Evolutionary conservation across 2,113 vertebrate species (phyloP).

Genomic region (Reinhardtius hippoglossoides): DNA sequence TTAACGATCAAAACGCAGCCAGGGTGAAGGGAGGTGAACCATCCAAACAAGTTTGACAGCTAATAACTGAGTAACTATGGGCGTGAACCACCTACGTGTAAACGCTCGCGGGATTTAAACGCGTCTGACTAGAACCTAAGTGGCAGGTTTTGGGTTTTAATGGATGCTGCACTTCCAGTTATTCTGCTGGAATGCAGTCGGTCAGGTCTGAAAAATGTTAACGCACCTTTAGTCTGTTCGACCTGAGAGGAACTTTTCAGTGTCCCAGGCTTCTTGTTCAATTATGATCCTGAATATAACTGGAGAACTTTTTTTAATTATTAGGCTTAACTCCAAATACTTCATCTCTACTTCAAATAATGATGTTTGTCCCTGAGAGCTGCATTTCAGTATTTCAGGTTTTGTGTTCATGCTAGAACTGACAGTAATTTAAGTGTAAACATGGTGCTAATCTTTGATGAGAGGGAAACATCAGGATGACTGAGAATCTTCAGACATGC

Average conservation of each 20-base stretch:
- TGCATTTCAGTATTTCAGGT: too few species aligned
- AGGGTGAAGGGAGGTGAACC: neutral
- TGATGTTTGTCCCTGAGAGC: too few species aligned
- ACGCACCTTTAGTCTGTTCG: neutral
- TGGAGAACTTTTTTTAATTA: neutral
- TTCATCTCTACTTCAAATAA: too few species aligned
- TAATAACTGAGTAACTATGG: constrained; percentile 30
- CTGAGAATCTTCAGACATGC: neutral
- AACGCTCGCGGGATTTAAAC: neutral
- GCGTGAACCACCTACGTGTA: constrained; percentile 11
- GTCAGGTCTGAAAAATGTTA: constrained; percentile 34
- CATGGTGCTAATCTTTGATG: neutral
- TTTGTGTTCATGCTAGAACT: neutral
- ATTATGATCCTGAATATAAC: neutral
- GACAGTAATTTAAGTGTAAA: neutral
- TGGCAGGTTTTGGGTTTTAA: constrained; percentile 4
- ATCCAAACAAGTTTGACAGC: constrained; percentile 48
- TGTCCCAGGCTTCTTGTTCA: neutral
- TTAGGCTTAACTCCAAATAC: too few species aligned
- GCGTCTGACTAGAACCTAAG: constrained; percentile 7
- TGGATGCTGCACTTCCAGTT: neutral
- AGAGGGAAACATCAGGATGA: neutral
- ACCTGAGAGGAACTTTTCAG: neutral
- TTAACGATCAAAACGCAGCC: neutral
- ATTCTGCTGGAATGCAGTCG: constrained; percentile 38